Conservation (phyloP, 2,113 vertebrate genomes). For the Pagrus major region DNA sequence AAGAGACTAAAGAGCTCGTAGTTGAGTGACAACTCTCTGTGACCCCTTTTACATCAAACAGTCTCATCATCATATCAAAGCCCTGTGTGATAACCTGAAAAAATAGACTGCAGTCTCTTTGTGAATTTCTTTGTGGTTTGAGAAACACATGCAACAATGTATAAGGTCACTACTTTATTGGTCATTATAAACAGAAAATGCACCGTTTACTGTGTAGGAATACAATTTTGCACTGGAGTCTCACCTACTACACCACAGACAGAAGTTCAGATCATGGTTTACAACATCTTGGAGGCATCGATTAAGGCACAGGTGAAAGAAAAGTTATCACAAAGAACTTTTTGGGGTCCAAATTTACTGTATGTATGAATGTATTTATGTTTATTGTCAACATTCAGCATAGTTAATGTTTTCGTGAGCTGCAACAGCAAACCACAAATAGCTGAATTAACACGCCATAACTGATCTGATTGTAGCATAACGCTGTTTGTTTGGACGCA, state of each 20-base stretch:
- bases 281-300: not conserved
- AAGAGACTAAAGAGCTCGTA: not conserved
- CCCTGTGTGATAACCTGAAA: not conserved
- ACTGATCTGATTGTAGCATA: slow-evolving; percentile 10
- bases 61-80: slow-evolving; percentile 10
- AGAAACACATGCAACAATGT: not conserved
- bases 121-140: not conserved
- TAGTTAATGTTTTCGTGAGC: not conserved
- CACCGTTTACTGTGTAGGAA: not conserved
- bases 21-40: slow-evolving; percentile 9
- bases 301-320: slow-evolving; percentile 7
- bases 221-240: not conserved
- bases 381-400: slow-evolving; percentile 12
- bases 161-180: not conserved
- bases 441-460: slow-evolving; percentile 12
- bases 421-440: not conserved
- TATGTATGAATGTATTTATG: slow-evolving; percentile 28
- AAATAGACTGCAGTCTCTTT: not conserved
- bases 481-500: slow-evolving; percentile 22
- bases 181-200: not conserved
- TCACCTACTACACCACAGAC: not conserved
- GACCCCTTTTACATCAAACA: not conserved
- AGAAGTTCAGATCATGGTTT: not conserved
- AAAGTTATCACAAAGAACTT: not conserved
- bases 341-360: not conserved